Percentiles rank a stretch among this genome's conserved stretches.
Conservation (phyloP, 2,797 vertebrate genomes). For the Aldrovandia affinis region DNA sequence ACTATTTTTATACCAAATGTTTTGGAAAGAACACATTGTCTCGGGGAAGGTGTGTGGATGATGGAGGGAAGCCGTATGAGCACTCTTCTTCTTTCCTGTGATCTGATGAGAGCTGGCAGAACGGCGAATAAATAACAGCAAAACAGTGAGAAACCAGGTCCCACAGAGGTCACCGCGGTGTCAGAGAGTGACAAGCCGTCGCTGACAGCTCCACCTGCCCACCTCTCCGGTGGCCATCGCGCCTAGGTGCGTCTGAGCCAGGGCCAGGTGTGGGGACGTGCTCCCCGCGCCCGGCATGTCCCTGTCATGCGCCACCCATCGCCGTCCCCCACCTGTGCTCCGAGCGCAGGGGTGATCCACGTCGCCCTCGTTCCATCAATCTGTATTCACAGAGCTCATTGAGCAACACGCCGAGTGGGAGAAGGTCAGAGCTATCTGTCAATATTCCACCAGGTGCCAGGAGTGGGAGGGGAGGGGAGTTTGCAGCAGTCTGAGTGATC, state of each 20-base stretch:
- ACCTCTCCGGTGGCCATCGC: constrained; percentile 19
- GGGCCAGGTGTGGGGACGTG: not conserved
- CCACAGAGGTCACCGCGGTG: constrained; percentile 12
- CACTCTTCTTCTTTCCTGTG: not conserved
- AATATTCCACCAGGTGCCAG: constrained; percentile 29
- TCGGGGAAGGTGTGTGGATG: not conserved
- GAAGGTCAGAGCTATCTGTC: constrained; percentile 54
- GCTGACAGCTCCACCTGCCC: constrained; percentile 40
- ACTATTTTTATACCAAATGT: not conserved
- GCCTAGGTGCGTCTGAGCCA: not conserved
- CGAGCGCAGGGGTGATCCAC: not conserved
- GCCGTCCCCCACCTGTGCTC: not conserved
- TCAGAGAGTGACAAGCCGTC: constrained; percentile 27
- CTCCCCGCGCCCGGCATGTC: not conserved
- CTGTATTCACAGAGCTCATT: constrained; percentile 38
- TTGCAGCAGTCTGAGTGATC: not conserved
- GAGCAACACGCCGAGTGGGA: constrained; percentile 26
- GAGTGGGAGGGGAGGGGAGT: not conserved
- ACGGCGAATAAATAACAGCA: constrained; percentile 45
- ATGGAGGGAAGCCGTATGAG: not conserved
- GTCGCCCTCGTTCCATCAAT: constrained; percentile 46
- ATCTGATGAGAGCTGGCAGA: constrained; percentile 18
- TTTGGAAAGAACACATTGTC: not conserved
- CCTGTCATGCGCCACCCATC: constrained; percentile 22
- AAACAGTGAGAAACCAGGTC: constrained; percentile 31